Base-by-base conservation (phyloP, 1,140 invertebrate species). In the Platyura marginata region DNA sequence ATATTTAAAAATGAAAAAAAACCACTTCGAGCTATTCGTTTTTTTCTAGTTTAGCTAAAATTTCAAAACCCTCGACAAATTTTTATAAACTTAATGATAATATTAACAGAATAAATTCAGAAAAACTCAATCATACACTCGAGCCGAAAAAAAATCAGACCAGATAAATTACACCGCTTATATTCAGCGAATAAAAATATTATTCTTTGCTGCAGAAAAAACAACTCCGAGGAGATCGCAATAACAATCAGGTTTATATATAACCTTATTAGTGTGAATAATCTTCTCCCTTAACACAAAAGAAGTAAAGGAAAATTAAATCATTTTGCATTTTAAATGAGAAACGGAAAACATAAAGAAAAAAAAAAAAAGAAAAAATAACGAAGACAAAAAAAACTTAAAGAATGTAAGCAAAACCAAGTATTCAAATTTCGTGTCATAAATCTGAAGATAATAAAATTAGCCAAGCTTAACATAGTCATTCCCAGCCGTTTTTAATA, bases 381-480 rank as follows among this genome's bases (percentile, higher is more conserved):
- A 21, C 36, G 4, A 38, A 18, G 19, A 38, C n/a, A n/a, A 38
- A 20, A 38, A 38, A 38, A 38, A 18, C 20, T 15, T 6, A 36
- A 18, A 36, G 16, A 36, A 36, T 36, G 34, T n/a, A 18, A 36
- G 16, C 34, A 18, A 18, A 13, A 38, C 11, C 19, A 18, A 18
- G n/a, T 38, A 38, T 38, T 38, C 36, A 38, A 38, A 38, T 38
- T 38, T 38, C n/a, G 11, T 18, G 36, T 21, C 36, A 38, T 38
- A 38, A 38, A 38, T 38, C 36, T 38, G n/a, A 18, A 18, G 36
- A 38, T 38, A 38, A 38, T 38, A 38, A 38, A 38, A 38, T 38
- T 38, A 38, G 36, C 36, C 36, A 38, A 20, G 36, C 36, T 38
- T 38, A 38, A 38, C 36, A 38, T 38, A 38, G 36, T 38, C 36